phyloP scores from a whole-genome alignment of 2,113 vertebrate species.

The Lamprotornis superbus region DNA sequence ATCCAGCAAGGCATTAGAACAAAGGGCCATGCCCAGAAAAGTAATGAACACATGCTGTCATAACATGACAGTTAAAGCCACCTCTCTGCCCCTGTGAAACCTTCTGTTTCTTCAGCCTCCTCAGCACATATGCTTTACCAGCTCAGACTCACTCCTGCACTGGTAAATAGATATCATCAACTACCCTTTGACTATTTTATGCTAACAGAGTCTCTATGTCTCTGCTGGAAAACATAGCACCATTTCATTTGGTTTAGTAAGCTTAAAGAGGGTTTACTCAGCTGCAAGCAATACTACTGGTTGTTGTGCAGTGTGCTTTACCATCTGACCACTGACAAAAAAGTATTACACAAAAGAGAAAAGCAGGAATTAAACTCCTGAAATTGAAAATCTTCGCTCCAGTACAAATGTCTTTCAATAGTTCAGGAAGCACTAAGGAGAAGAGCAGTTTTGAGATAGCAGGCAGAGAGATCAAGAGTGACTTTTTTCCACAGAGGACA shows the following conservation, averaged over 20 bases:
- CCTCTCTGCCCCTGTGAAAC: conserved; percentile 42
- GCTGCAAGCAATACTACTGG: not conserved
- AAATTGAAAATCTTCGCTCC: not conserved
- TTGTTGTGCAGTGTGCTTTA: not conserved
- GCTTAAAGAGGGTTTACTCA: conserved; percentile 8
- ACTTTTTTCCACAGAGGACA: not conserved
- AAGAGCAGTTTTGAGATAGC: not conserved
- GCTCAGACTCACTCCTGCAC: not conserved
- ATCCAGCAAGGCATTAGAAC: conserved; percentile 34
- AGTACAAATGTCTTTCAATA: not conserved
- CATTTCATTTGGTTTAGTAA: not conserved
- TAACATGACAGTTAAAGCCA: conserved; percentile 47
- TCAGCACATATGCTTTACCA: conserved; percentile 59
- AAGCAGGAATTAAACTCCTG: not conserved
- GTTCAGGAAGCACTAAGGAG: not conserved
- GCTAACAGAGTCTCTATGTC: conserved; percentile 19
- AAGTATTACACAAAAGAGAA: not conserved
- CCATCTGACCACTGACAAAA: not conserved
- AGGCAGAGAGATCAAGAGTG: not conserved
- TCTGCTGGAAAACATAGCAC: not conserved
- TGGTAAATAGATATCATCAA: conserved; percentile 10
- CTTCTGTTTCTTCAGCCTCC: conserved; percentile 53
- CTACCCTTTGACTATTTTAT: conserved; percentile 43
- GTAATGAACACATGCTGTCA: conserved; percentile 38
- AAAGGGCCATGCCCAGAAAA: conserved; percentile 58